Conservation (phyloP, 2,888 invertebrate genomes). For the Lithophane ornitopus region DNA sequence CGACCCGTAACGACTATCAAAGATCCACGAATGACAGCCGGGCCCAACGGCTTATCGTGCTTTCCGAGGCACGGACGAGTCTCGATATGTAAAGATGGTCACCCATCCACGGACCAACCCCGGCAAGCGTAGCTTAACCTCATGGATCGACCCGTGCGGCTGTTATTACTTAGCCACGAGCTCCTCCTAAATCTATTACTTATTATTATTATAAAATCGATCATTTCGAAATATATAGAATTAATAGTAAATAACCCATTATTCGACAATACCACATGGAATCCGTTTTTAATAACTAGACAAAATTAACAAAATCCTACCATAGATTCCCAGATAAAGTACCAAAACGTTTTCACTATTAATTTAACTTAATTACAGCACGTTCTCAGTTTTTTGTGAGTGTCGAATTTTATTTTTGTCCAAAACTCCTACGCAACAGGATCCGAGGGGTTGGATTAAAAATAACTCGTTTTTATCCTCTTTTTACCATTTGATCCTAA, state of each 20-base stretch:
- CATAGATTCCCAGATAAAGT: slow-evolving; percentile 20
- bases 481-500: slow-evolving; percentile 72
- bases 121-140: no score
- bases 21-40: no score
- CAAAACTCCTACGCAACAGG: slow-evolving; percentile 54
- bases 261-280: background rate
- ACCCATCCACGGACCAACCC: no score
- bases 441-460: slow-evolving; percentile 76
- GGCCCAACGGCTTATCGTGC: no score
- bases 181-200: no score
- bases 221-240: background rate
- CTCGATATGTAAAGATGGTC: no score
- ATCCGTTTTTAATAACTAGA: background rate
- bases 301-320: background rate
- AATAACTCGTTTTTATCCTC: slow-evolving; percentile 72
- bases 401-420: slow-evolving; percentile 66
- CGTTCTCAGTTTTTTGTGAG: slow-evolving; percentile 52
- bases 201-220: background rate
- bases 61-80: no score
- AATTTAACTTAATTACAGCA: slow-evolving; percentile 53
- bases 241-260: background rate
- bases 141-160: no score
- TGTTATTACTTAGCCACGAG: no score
- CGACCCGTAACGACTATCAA: no score
- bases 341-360: slow-evolving; percentile 41